A percentile compares a stretch with the other conserved stretches of the same genome.
Conservation (phyloP, 2,113 vertebrate genomes). For the Muscicapa adusta region DNA sequence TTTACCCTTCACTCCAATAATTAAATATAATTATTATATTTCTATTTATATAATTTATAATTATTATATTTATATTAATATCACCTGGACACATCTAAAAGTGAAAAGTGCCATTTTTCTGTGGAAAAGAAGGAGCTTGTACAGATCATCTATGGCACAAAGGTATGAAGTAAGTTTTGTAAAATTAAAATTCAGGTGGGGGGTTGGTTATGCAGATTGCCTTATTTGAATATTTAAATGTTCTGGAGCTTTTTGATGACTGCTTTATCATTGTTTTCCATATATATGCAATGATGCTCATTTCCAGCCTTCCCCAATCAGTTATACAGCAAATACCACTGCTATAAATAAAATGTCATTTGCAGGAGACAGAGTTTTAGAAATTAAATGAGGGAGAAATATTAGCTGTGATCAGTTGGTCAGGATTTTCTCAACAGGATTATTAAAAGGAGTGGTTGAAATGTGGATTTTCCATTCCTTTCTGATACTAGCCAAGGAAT, state of each 20-base stretch:
- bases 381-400: slow-evolving; percentile 61
- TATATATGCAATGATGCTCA: slow-evolving; percentile 47
- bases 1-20: background rate
- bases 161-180: slow-evolving; percentile 23
- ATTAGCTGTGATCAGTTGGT: background rate
- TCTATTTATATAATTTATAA: no score
- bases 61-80: background rate
- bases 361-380: slow-evolving; percentile 51
- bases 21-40: background rate
- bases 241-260: slow-evolving; percentile 64
- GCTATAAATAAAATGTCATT: slow-evolving; percentile 68
- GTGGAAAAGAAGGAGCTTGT: background rate
- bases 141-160: background rate
- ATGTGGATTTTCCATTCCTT: background rate
- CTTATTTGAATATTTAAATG: slow-evolving; percentile 67
- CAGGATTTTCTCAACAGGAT: slow-evolving; percentile 1
- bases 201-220: slow-evolving; percentile 36
- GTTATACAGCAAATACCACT: slow-evolving; percentile 57
- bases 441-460: background rate
- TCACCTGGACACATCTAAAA: background rate
- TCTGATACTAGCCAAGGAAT: background rate
- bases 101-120: background rate
- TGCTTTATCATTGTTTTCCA: slow-evolving; percentile 64
- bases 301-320: slow-evolving; percentile 66
- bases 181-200: slow-evolving; percentile 61